Evolutionary conservation across 2,888 invertebrate species (phyloP), one percentile per base, ranked within the genome.

Genomic region (Catotricha subobsoleta): DNA sequence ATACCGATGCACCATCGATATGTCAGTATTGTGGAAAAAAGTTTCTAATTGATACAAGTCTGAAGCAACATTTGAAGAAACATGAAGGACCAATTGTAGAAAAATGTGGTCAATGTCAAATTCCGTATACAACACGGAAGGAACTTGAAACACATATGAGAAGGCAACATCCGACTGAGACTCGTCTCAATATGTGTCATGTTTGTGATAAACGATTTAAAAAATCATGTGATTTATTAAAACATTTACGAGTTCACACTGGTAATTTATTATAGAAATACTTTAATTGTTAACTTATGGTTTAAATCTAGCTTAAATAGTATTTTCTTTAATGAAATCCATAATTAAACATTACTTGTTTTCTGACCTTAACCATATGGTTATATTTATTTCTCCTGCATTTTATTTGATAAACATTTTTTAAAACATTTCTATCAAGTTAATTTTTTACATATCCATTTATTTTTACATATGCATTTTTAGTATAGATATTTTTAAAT

Each of bases 21-120:
- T 43, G 47, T 23, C 34, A 35, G 30, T 43, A 43, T 28, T 47
- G 45, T 38, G 30, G 36, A 15, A 30, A 37, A 19, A 20, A 21
- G 12, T 43, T 39, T 39, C 20, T 36, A 15, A 36, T 42, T 5
- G 39, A 39, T 15, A 38, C 37, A 12, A 25, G 21, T 10, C 28
- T 41, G 16, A 18, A 30, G 12, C 16, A 41, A n/a, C 46, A 46
- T 39, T 6, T 43, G n/a, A 40, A 41, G 20, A 42, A 40, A 21
- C 46, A 46, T 29, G 41, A 44, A 18, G 39, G 37, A 1, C 20
- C 33, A 4, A 37, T 34, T 16, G 34, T 13, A 2, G 8, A 23
- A 12, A 2, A 5, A 10, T 46, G 44, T 39, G 2, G 35, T 15
- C 3, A 31, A 3, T 43, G 44, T 23, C 21, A 41, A 21, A 37